These are phyloP conservation scores for Erebia epiphron DNA, from an alignment of 2,888 invertebrate species.

Conservation along the genomic window DNA sequence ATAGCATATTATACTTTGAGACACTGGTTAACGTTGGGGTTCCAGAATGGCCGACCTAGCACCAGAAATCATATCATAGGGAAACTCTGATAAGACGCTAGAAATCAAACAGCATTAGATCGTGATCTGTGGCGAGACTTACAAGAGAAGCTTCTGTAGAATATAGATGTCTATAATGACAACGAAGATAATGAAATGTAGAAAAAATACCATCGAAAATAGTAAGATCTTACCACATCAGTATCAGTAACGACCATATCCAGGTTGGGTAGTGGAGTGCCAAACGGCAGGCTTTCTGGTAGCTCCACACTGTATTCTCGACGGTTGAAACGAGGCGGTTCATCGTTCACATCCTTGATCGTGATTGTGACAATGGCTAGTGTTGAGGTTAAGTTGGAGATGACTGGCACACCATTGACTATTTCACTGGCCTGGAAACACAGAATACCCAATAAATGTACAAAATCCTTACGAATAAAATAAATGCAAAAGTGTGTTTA, in stretches of 20 bases:
- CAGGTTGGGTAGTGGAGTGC: conserved; percentile 90
- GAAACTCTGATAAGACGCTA: no score
- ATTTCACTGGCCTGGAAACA: conserved; percentile 87
- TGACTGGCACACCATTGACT: conserved; percentile 87
- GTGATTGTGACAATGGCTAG: conserved; percentile 90
- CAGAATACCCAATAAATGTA: not conserved
- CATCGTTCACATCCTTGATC: conserved; percentile 94
- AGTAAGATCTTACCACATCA: conserved; percentile 85
- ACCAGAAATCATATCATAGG: no score
- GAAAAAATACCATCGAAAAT: not conserved
- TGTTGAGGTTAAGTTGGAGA: conserved; percentile 86
- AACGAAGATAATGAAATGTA: not conserved
- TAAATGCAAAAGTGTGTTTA: no score
- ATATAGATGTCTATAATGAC: not conserved
- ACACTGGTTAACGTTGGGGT: no score
- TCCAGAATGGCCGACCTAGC: no score
- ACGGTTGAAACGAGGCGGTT: conserved; percentile 91
- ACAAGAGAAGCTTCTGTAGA: no score
- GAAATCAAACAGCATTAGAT: no score
- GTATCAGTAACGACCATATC: conserved; percentile 94
- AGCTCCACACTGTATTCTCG: conserved; percentile 91
- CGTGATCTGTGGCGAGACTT: no score
- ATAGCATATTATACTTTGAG: no score
- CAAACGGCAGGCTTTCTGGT: conserved; percentile 91
- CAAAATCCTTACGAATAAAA: not conserved